phyloP scores from a whole-genome alignment of 1,140 invertebrate species.

The Eupeodes corollae region DNA sequence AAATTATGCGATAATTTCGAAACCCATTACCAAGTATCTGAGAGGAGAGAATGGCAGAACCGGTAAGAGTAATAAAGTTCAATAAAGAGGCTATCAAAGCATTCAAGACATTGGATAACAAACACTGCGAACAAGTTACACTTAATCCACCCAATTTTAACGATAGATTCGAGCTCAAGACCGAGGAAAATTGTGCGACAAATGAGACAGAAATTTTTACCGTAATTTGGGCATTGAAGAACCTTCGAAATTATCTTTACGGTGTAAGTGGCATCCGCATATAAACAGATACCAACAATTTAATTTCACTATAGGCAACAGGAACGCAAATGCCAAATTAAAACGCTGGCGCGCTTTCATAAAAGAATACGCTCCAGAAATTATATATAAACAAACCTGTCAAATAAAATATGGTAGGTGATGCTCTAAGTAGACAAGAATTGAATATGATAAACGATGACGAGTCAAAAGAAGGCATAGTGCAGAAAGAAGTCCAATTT shows the following conservation, averaged over 20 bases:
- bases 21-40: slow-evolving; percentile 5
- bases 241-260: slow-evolving; percentile 39
- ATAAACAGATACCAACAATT: slow-evolving; percentile 41
- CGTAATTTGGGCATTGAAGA: slow-evolving; percentile 39
- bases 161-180: slow-evolving; percentile 24
- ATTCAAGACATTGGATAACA: slow-evolving; percentile 5
- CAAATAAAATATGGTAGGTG: slow-evolving; percentile 30
- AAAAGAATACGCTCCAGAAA: slow-evolving; percentile 27
- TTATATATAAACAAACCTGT: slow-evolving; percentile 38
- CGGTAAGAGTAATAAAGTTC: slow-evolving; percentile 5
- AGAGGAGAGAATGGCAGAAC: slow-evolving; percentile 3
- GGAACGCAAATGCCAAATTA: slow-evolving; percentile 37
- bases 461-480: too few relatives aligned
- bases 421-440: too few relatives aligned
- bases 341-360: slow-evolving; percentile 40
- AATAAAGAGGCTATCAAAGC: too few relatives aligned
- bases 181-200: slow-evolving; percentile 35
- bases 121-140: slow-evolving; percentile 19
- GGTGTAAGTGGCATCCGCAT: too few relatives aligned
- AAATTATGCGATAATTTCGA: slow-evolving; percentile 12
- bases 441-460: too few relatives aligned
- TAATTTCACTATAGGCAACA: slow-evolving; percentile 34
- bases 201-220: slow-evolving; percentile 42
- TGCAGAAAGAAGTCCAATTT: too few relatives aligned
- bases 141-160: slow-evolving; percentile 28